Conservation (phyloP, 2,113 vertebrate species). For the Panurus biarmicus region DNA sequence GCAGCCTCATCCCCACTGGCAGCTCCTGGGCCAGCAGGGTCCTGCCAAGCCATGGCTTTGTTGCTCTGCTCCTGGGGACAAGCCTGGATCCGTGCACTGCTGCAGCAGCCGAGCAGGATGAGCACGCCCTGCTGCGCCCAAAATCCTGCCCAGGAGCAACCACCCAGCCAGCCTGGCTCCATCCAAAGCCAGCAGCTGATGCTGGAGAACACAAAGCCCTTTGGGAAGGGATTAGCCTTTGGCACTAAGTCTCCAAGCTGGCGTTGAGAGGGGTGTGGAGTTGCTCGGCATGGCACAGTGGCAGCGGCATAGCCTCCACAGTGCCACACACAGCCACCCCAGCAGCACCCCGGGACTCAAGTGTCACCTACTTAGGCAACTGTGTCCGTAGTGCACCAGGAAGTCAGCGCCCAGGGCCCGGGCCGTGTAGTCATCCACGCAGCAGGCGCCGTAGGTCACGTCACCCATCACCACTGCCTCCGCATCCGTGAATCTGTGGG, state of each 20-base stretch:
- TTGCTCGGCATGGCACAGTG: fast-evolving
- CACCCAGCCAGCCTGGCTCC: background rate
- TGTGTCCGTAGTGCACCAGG: conserved; percentile 98
- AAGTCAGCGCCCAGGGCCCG: conserved; percentile 92
- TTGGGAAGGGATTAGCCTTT: background rate
- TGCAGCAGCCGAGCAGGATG: background rate
- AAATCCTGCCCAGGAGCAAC: background rate
- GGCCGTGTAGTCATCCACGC: conserved; percentile 94
- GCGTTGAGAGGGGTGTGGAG: fast-evolving
- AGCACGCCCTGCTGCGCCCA: background rate
- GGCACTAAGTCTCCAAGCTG: background rate
- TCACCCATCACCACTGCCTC: conserved; percentile 94
- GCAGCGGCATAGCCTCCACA: background rate
- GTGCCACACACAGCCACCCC: background rate
- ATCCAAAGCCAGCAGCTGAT: background rate
- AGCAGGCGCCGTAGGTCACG: conserved; percentile 96
- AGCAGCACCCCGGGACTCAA: background rate
- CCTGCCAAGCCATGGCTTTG: background rate
- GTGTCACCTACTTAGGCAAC: conserved; percentile 85
- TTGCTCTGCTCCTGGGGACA: background rate
- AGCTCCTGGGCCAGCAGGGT: fast-evolving
- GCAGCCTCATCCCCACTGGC: background rate
- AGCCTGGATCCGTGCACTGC: fast-evolving
- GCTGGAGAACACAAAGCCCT: background rate
- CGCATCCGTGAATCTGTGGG: conserved; percentile 85